Evolutionary conservation across 2,888 invertebrate genomes (phyloP).

Genomic region (Thumatha senex): DNA sequence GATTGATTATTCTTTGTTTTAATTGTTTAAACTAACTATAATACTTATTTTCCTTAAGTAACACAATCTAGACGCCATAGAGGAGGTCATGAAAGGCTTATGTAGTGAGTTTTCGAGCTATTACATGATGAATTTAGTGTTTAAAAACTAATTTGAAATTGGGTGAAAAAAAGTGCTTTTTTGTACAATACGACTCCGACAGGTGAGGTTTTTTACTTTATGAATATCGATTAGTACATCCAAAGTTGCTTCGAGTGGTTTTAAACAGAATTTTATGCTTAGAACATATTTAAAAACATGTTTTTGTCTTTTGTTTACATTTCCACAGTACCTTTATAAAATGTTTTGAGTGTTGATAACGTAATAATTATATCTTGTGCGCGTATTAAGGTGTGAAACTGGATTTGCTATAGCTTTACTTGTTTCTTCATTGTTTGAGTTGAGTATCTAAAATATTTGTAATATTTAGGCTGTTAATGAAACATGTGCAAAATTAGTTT

Average conservation of each 20-base stretch:
- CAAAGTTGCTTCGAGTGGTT: conserved; percentile 28
- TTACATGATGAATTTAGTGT: conserved; percentile 25
- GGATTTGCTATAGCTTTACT: not conserved
- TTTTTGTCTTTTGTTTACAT: conserved; percentile 41
- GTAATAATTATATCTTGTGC: not conserved
- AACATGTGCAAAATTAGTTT: not conserved
- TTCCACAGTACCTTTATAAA: conserved; percentile 6
- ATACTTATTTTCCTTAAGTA: conserved; percentile 13
- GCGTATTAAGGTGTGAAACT: conserved; percentile 6
- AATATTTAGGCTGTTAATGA: too few relatives aligned
- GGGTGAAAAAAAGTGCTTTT: conserved; percentile 53
- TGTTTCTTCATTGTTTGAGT: not conserved
- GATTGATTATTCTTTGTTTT: conserved; percentile 37
- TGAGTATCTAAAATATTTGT: too few relatives aligned
- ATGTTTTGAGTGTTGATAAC: not conserved
- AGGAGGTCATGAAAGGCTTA: conserved; percentile 13
- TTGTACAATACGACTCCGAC: conserved; percentile 50
- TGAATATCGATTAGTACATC: conserved; percentile 60
- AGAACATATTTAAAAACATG: conserved; percentile 22
- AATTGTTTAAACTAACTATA: conserved; percentile 24
- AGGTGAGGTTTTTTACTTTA: conserved; percentile 59
- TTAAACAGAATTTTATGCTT: conserved; percentile 23
- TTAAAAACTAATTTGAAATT: conserved; percentile 38
- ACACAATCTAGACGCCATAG: conserved; percentile 3
- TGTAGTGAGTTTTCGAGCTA: conserved; percentile 16